Evolutionary conservation across 2,888 invertebrate species (phyloP).

Genomic region (Eremobia ochroleuca): DNA sequence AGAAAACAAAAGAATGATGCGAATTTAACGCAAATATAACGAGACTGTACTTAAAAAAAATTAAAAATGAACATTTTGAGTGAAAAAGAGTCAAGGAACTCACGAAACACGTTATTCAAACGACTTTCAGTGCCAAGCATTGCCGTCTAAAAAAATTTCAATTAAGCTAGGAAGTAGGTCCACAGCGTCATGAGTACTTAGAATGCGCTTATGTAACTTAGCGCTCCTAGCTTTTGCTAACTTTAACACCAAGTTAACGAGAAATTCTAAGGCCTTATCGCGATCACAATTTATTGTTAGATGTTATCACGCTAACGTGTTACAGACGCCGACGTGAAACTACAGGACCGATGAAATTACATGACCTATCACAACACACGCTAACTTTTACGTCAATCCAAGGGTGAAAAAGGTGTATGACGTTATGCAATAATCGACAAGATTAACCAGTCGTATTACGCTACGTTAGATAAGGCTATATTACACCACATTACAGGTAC

Average conservation of each 20-base stretch:
- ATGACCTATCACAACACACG: constrained; percentile 65
- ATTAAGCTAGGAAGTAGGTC: constrained; percentile 54
- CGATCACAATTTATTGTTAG: constrained; percentile 36
- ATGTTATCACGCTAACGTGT: constrained; percentile 37
- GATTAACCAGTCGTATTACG: constrained; percentile 76
- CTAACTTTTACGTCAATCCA: constrained; percentile 62
- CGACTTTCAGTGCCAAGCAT: constrained; percentile 36
- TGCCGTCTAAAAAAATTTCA: constrained; percentile 45
- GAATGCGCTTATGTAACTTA: constrained; percentile 52
- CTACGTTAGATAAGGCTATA: constrained; percentile 81
- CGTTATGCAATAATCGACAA: constrained; percentile 66
- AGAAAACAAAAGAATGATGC: constrained; percentile 22
- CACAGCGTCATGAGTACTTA: constrained; percentile 41
- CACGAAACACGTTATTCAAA: constrained; percentile 55
- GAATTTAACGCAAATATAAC: constrained; percentile 7
- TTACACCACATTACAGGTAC: constrained; percentile 75
- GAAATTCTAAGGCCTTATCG: constrained; percentile 40
- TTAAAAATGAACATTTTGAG: constrained; percentile 13
- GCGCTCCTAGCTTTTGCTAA: constrained; percentile 46
- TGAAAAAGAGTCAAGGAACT: constrained; percentile 26
- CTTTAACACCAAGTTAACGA: constrained; percentile 37
- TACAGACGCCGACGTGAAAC: constrained; percentile 8
- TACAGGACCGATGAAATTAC: constrained; percentile 43
- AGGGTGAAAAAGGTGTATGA: constrained; percentile 66
- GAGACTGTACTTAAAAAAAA: constrained; percentile 1